Evolutionary conservation across 2,888 invertebrate species (phyloP), one percentile per base, ranked within the genome.

Genomic region (Brachypalpus laphriformis): DNA sequence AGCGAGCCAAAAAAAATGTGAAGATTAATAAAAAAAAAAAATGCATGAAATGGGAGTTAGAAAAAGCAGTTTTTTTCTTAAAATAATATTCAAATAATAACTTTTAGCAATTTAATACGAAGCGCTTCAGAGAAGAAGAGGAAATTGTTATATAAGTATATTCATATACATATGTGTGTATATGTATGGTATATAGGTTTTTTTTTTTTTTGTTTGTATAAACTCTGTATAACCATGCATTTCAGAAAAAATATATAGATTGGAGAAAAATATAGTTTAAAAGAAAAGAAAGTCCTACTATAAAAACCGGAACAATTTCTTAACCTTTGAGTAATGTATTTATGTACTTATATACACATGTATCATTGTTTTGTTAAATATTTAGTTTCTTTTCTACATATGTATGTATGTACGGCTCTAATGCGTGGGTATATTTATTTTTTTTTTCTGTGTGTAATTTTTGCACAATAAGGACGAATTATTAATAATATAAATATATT

Each of bases 391-490:
- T n/a, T 37, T 4, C 25, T 25, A 25, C 5, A 25, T 25, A 22
- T 22, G 5, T 25, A 37, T 18, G 25, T 47, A 20, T 49, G 14
- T 49, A 42, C 42, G 40, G 63, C 6, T 56, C 31, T 14, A 31
- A 77, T 54, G 42, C 20, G 51, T 57, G 42, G 40, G 6, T 42
- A 20, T 51, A n/a, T 56, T 25, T 25, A 25, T 49, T 47, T 45
- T 9, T 31, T 22, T 22, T 31, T 47, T 49, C 2, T 77, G 9
- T 77, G 28, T 63, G 22, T 56, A 40, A 8, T 59, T 68, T 49
- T 75, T 77, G 54, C 72, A 80, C 75, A 80, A 70, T 78, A 71
- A 80, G 85, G 85, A 85, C 85, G 85, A 80, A 85, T 85, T 80
- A 57, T 78, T 51, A 63, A 74, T 63, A 78, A 63, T 65, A 54